Evolutionary conservation across 2,797 vertebrate genomes (phyloP).

Genomic region (Buphagus erythrorhynchus): DNA sequence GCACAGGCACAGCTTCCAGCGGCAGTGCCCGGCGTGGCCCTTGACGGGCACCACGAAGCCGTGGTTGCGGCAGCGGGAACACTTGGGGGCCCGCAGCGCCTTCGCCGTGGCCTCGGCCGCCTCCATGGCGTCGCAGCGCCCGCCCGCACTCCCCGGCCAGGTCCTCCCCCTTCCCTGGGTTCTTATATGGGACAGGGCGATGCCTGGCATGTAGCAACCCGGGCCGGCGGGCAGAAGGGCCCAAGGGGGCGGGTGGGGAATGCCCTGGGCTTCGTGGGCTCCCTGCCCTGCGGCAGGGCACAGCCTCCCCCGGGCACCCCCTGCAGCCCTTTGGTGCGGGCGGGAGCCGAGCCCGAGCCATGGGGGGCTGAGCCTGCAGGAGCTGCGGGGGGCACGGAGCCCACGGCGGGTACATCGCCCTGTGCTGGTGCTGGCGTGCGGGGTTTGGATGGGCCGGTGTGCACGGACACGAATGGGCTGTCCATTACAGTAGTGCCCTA

Average conservation of each 20-base stretch:
- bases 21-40: slow-evolving; percentile 68
- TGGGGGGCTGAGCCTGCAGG: not conserved
- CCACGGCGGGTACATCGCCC: fast-evolving
- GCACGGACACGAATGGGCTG: fast-evolving
- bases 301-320: not conserved
- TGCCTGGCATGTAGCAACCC: not conserved
- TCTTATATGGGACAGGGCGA: not conserved
- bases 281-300: not conserved
- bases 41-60: slow-evolving; percentile 74
- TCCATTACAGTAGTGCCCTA: not conserved
- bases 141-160: fast-evolving
- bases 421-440: not conserved
- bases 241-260: not conserved
- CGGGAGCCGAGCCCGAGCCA: not conserved
- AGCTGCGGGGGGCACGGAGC: fast-evolving
- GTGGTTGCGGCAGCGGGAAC: slow-evolving; percentile 75
- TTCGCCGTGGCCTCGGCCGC: not conserved
- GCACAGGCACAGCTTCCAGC: slow-evolving; percentile 68
- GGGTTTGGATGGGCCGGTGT: not conserved
- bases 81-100: slow-evolving; percentile 56
- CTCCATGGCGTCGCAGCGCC: not conserved
- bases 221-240: not conserved
- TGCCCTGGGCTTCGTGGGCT: not conserved
- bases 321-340: not conserved
- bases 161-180: fast-evolving